Conservation (phyloP, 2,797 vertebrate species). For the Thripadectes ignobilis region DNA sequence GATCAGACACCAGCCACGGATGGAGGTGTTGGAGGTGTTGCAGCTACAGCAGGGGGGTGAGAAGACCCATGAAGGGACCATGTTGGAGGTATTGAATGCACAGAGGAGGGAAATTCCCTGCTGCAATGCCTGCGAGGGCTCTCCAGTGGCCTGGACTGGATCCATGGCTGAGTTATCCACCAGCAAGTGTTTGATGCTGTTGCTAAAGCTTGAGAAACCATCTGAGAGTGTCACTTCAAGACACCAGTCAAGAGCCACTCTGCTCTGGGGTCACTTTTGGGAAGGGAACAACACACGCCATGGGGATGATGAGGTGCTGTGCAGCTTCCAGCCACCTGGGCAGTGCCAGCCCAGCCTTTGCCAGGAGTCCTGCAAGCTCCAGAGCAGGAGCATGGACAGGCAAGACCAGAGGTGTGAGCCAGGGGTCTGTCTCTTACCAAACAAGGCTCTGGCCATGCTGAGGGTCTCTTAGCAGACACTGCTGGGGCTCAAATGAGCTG, state of each 20-base stretch:
- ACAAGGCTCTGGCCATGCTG: not conserved
- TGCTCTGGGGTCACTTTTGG: not conserved
- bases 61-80: accelerated
- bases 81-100: not conserved
- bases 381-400: not conserved
- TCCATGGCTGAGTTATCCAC: not conserved
- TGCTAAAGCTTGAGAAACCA: not conserved
- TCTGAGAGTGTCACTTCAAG: not conserved
- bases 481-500: too few species aligned
- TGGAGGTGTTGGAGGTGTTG: not conserved
- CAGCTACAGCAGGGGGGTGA: not conserved
- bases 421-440: not conserved
- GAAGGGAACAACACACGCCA: not conserved
- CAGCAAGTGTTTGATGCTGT: not conserved
- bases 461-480: not conserved
- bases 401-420: not conserved
- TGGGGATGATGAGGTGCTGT: not conserved
- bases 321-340: not conserved
- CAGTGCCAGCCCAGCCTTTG: not conserved
- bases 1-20: too few species aligned
- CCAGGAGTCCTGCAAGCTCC: not conserved
- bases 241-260: not conserved
- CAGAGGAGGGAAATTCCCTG: not conserved
- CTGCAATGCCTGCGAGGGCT: not conserved
- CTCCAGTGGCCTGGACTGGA: not conserved